Percentiles rank a stretch among this genome's conserved stretches.
Evolutionary conservation across 1,140 invertebrate genomes (phyloP).

Genomic region (Chionoecetes opilio): DNA sequence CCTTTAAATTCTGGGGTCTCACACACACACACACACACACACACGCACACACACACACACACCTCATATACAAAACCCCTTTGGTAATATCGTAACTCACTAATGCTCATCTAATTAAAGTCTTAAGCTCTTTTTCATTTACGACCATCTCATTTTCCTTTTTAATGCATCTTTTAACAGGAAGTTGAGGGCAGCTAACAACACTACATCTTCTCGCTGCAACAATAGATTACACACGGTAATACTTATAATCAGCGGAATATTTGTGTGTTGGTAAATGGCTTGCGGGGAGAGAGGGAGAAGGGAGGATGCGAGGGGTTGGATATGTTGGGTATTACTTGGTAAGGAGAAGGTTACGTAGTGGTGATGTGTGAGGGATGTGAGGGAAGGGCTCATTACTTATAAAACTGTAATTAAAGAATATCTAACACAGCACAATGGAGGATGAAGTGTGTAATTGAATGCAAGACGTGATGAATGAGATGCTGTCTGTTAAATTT

Average conservation of each 20-base stretch:
- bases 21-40: not conserved
- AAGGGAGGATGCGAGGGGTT: too few relatives aligned
- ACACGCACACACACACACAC: too few relatives aligned
- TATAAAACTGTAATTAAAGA: conserved; percentile 3
- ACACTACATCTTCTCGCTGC: not conserved
- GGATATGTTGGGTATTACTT: too few relatives aligned
- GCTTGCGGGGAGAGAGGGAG: too few relatives aligned
- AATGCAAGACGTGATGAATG: not conserved
- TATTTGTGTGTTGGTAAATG: too few relatives aligned
- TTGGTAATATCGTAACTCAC: not conserved
- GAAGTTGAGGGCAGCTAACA: not conserved
- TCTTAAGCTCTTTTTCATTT: not conserved
- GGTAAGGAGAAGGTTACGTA: too few relatives aligned
- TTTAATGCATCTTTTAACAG: too few relatives aligned
- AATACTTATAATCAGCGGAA: not conserved
- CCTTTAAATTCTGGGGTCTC: too few relatives aligned
- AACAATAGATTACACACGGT: not conserved
- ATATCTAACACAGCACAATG: not conserved
- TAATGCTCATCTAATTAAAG: conserved; percentile 31
- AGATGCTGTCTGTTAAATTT: not conserved
- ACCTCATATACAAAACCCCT: too few relatives aligned
- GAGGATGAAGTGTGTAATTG: conserved; percentile 16
- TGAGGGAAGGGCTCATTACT: conserved; percentile 11
- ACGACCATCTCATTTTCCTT: not conserved
- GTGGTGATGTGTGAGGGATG: too few relatives aligned